Percentiles rank a stretch among this genome's conserved stretches.
These are phyloP conservation scores for Hetaerina titia DNA, from an alignment of 2,888 invertebrate species.

Conservation along the genomic window DNA sequence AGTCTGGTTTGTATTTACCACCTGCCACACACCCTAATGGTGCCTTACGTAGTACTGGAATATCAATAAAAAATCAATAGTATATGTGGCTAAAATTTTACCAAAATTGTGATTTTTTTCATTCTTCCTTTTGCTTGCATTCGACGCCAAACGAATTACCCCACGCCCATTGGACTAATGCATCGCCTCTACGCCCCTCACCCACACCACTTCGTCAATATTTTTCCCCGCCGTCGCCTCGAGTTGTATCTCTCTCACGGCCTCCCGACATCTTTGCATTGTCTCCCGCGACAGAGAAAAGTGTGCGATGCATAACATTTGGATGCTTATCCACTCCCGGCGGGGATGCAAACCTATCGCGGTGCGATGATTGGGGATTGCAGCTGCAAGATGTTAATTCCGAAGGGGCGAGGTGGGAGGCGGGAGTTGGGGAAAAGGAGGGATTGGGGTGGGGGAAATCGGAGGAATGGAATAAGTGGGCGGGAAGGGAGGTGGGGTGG, in stretches of 20 bases:
- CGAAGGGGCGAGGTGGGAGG: not conserved
- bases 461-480: no score
- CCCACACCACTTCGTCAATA: not conserved
- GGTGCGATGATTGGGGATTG: conserved; percentile 21
- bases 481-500: no score
- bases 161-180: not conserved
- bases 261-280: not conserved
- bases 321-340: conserved; percentile 14
- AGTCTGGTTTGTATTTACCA: no score
- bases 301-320: conserved; percentile 27
- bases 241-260: not conserved
- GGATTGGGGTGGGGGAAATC: no score
- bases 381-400: conserved; percentile 24
- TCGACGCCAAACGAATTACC: no score
- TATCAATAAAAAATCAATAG: no score
- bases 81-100: no score
- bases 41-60: no score
- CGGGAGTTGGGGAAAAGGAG: no score
- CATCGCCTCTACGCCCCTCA: not conserved
- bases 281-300: not conserved
- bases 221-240: not conserved
- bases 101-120: no score
- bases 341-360: conserved; percentile 26
- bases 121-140: no score
- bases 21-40: no score